A percentile compares a stretch with the other conserved stretches of the same genome.
These are phyloP conservation scores for Halocynthia aurantium DNA, from an alignment of 23 tunicate species.

Conservation along the genomic window DNA sequence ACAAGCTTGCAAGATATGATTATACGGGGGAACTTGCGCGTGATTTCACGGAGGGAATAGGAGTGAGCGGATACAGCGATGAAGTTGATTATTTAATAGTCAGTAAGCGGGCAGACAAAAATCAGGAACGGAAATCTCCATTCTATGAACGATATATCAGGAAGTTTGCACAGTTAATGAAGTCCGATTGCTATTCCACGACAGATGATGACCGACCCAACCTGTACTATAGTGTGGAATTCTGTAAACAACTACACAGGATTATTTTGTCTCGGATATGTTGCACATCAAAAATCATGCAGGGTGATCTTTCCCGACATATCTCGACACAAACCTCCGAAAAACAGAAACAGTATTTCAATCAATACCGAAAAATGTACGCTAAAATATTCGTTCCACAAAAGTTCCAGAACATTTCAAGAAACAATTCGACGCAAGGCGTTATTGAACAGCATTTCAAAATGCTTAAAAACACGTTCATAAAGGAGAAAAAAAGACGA, in stretches of 20 bases:
- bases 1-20: not conserved
- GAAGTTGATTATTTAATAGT: not conserved
- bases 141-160: constrained; percentile 5
- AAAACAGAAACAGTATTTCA: not conserved
- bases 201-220: not conserved
- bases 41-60: not conserved
- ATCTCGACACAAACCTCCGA: not conserved
- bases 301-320: constrained; percentile 43
- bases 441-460: constrained; percentile 34
- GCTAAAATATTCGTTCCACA: not conserved
- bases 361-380: not conserved
- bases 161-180: not conserved
- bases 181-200: not conserved
- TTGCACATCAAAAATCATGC: constrained; percentile 28
- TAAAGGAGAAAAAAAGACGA: not conserved
- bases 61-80: not conserved
- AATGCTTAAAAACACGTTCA: not conserved
- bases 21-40: not conserved
- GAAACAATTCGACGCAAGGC: constrained; percentile 22
- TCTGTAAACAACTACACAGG: not conserved
- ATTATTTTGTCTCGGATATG: constrained; percentile 19
- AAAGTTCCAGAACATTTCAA: not conserved
- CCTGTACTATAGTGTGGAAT: not conserved
- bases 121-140: constrained; percentile 2
- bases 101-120: not conserved